These are phyloP conservation scores for Phalacrocorax pelagicus DNA, from an alignment of 2,113 vertebrate species.

Conservation along the genomic window DNA sequence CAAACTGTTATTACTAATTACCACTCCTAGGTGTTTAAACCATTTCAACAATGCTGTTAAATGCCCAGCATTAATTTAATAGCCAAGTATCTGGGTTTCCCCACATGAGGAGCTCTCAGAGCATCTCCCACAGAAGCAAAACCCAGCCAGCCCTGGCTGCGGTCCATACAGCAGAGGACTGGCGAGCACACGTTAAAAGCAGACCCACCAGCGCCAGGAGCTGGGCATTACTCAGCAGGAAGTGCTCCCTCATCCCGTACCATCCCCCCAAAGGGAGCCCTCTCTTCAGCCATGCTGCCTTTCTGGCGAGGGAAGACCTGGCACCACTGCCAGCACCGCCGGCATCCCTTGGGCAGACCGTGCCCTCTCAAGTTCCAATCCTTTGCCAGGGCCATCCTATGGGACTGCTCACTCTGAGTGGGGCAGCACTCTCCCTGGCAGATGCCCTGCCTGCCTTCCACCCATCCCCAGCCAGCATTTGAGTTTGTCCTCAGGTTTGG, in stretches of 20 bases:
- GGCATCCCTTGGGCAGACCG: neutral
- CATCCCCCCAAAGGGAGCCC: neutral
- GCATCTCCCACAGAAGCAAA: neutral
- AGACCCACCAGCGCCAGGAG: neutral
- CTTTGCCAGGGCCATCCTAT: neutral
- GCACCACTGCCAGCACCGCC: accelerated
- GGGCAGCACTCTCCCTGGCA: neutral
- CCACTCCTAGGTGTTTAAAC: conserved; percentile 29
- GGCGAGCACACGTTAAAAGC: neutral
- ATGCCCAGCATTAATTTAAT: neutral
- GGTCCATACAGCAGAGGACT: neutral
- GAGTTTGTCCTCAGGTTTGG: neutral
- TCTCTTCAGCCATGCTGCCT: neutral
- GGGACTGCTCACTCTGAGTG: neutral
- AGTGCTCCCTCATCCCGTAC: accelerated
- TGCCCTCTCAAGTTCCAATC: neutral
- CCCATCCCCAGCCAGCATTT: neutral
- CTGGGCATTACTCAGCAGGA: neutral
- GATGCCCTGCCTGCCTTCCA: neutral
- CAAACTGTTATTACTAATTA: conserved; percentile 44
- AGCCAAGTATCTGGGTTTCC: conserved; percentile 22
- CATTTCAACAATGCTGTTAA: conserved; percentile 7
- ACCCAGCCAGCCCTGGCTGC: neutral
- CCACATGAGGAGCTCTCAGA: neutral
- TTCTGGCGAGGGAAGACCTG: neutral